These are phyloP conservation scores for Tarsius wallacei DNA, from an alignment of 2,797 vertebrate genomes.

Conservation along the genomic window DNA sequence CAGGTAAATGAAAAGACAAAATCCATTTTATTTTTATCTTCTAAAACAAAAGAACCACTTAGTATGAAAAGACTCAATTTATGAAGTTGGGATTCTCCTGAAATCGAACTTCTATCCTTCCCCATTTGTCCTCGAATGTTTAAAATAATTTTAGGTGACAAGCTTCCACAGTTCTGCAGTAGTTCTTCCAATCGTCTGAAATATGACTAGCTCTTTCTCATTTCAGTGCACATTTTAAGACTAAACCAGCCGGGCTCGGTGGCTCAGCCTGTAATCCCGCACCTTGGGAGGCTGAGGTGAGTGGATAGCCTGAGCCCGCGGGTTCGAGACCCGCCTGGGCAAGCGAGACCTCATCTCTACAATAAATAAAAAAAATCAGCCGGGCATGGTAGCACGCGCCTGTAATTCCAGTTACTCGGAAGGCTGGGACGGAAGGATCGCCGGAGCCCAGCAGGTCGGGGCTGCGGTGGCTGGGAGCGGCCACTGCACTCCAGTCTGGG, in stretches of 20 bases:
- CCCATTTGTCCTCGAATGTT: background rate
- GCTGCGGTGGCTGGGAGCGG: no score
- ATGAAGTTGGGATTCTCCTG: conserved; percentile 36
- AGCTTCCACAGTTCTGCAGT: background rate
- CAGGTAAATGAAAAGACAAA: conserved; percentile 23
- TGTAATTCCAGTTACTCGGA: no score
- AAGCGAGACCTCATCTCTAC: no score
- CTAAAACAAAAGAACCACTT: conserved; percentile 38
- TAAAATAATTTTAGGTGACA: conserved; percentile 51
- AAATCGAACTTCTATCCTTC: background rate
- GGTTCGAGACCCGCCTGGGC: no score
- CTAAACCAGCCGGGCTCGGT: background rate
- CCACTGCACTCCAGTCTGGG: no score
- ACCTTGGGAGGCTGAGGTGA: no score
- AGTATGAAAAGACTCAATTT: background rate
- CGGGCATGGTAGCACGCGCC: no score
- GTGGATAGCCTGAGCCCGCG: no score
- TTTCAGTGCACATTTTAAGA: conserved; percentile 36
- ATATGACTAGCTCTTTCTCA: background rate
- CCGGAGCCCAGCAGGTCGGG: no score
- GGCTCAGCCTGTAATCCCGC: no score
- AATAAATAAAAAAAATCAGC: no score
- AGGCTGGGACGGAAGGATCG: no score
- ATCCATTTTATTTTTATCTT: conserved; percentile 58
- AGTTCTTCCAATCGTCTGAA: conserved; percentile 32